These are phyloP conservation scores for Caenorhabditis wallacei DNA, from an alignment of 2,888 invertebrate genomes.

Conservation along the genomic window DNA sequence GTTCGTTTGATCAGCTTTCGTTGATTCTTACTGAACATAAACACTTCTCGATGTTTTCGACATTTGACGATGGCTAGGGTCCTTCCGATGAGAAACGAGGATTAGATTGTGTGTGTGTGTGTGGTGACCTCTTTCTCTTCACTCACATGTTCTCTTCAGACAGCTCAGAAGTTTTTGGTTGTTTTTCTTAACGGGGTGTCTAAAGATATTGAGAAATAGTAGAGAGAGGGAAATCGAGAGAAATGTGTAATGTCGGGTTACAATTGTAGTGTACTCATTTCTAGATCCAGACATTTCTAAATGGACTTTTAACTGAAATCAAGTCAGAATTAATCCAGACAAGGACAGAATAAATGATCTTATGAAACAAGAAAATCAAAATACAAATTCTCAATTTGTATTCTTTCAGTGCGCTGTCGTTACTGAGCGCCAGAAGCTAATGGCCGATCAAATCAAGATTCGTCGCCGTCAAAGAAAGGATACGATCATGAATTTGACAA, in stretches of 20 bases:
- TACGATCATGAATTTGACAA: conserved; percentile 78
- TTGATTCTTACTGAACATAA: conserved; percentile 43
- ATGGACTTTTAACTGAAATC: background rate
- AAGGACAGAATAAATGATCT: background rate
- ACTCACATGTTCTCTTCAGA: conserved; percentile 46
- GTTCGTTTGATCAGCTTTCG: conserved; percentile 54
- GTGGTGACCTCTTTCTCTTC: conserved; percentile 38
- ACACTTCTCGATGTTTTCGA: conserved; percentile 63
- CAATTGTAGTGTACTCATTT: conserved; percentile 36
- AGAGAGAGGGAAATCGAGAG: background rate
- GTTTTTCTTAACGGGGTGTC: conserved; percentile 36
- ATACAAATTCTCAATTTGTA: no score
- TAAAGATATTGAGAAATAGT: conserved; percentile 11
- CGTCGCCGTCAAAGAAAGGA: conserved; percentile 80
- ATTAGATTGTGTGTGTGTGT: conserved; percentile 64
- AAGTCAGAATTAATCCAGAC: background rate
- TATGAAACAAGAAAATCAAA: background rate
- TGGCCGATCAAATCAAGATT: conserved; percentile 83
- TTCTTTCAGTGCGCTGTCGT: conserved; percentile 80
- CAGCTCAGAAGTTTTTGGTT: conserved; percentile 59
- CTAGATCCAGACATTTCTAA: conserved; percentile 12
- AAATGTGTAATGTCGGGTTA: conserved; percentile 46
- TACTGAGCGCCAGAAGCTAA: conserved; percentile 80
- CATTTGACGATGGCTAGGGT: conserved; percentile 46
- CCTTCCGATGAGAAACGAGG: conserved; percentile 58